Evolutionary conservation across 2,113 vertebrate species (phyloP).

Genomic region (Antennarius striatus): DNA sequence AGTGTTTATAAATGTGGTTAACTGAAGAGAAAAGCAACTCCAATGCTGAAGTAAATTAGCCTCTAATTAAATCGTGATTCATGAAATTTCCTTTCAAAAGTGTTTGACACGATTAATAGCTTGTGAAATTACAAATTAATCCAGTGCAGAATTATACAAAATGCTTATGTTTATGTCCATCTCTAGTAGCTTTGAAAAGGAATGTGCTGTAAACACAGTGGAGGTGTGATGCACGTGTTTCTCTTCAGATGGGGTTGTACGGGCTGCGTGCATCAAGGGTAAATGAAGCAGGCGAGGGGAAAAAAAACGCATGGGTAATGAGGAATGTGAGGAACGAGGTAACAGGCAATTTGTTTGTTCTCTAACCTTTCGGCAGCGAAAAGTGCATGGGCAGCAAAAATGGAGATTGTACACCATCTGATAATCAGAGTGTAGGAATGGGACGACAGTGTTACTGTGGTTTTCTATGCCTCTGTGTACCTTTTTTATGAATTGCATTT

Average conservation of each 20-base stretch:
- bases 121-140: conserved; percentile 80
- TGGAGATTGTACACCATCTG: conserved; percentile 12
- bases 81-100: conserved; percentile 72
- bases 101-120: conserved; percentile 78
- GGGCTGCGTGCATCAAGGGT: background rate
- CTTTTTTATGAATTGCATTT: conserved; percentile 15
- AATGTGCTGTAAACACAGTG: conserved; percentile 61
- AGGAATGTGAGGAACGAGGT: conserved; percentile 3
- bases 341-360: conserved; percentile 18
- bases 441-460: conserved; percentile 10
- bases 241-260: conserved; percentile 24
- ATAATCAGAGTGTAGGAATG: conserved; percentile 29
- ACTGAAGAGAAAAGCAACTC: conserved; percentile 52
- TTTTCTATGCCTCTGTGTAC: conserved; percentile 14
- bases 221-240: conserved; percentile 63
- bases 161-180: conserved; percentile 54
- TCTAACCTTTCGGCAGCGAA: conserved; percentile 17
- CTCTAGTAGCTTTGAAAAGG: conserved; percentile 52
- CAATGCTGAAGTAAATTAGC: conserved; percentile 73
- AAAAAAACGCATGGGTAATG: background rate
- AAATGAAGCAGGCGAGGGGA: conserved; percentile 8
- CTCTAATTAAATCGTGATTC: conserved; percentile 77
- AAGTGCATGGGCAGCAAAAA: conserved; percentile 32
- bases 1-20: conserved; percentile 78
- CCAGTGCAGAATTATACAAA: conserved; percentile 52